Evolutionary conservation across 2,797 vertebrate species (phyloP), one percentile per base, ranked within the genome.

Genomic region (Apogon hyalosoma): DNA sequence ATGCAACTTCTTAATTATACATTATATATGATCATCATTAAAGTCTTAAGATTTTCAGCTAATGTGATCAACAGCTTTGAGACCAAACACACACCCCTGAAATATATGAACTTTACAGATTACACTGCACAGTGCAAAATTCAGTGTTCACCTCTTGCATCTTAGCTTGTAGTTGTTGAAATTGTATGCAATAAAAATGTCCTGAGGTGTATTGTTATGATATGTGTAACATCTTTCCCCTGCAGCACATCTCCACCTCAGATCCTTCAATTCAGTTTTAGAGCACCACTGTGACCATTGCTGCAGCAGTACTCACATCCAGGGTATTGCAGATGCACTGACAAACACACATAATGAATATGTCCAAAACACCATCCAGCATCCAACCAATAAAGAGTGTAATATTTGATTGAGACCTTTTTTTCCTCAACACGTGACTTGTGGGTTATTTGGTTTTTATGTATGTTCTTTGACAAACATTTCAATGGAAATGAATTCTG

Each of bases 401-500:
- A 12, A 7, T 18, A 18, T 45, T 21, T 1, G 48, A 64, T 81
- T 40, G 0, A 39, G 19, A 31, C 12, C n/a, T 40, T 13, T 66
- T 4, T 28, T 15, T 73, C 46, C 43, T 66, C 39, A 42, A 46
- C 39, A 39, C 36, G 57, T 31, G 19, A 53, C 24, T 41, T 50
- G 33, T 42, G 15, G 41, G 45, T 21, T 24, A 36, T 36, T 5
- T 36, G 33, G 2, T 13, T 50, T 54, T 11, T 4, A 11, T 53
- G 47, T 45, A 18, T 41, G 14, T 6, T 41, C 14, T 55, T 14
- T 51, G 46, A 65, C 39, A 61, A 63, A 64, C 58, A 68, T 68
- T 63, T 74, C 49, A 50, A 66, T 60, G 38, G 64, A 73, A 72
- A 85, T 71, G 75, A 77, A 69, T 70, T 13, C 60, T 5, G 63